Evolutionary conservation across 2,113 vertebrate species (phyloP), one percentile per base, ranked within the genome.

Genomic region (Thymallus thymallus): DNA sequence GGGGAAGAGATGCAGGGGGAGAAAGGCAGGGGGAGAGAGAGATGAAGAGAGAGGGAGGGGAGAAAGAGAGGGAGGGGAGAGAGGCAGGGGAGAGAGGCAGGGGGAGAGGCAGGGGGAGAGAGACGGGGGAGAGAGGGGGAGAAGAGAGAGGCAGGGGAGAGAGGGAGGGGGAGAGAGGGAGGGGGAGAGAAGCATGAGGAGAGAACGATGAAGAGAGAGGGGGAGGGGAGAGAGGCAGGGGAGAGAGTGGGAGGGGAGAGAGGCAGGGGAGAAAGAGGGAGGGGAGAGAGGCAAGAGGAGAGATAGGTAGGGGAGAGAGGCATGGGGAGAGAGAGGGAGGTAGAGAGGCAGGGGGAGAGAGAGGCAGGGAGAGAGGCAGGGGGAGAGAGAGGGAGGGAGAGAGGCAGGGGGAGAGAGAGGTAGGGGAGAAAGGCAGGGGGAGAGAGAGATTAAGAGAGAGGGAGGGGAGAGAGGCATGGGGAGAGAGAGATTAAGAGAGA

Each of bases 361-460:
- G 77, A 71, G 79, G 45, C 6, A 64, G 14, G 16, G 24, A 14
- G 13, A 64, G 12, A 30, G 4, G 18, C 45, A 72, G 78, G 41
- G 79, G 84, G 78, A 86, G 85, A 88, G 80, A 87, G 81, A 74
- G 62, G 16, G 76, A 58, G 85, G 84, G 84, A 86, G 88, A 84
- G 86, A 83, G 82, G 65, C 29, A 69, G 70, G 79, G 84, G 30
- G 64, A 3, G 32, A 60, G 69, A 83, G 74, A 81, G 83, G 60
- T 72, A 60, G 72, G 67, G 73, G 58, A 60, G 79, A 30, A 67
- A 74, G 70, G 77, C 81, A 70, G 78, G 32, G 74, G 55, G 20
- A 60, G 20, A 24, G 60, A 62, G 23, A 12, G 22, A 24, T 7
- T 24, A 23, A 24, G 7, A 73, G 58, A 6, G 70, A 71, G 74